Evolutionary conservation across 1,140 invertebrate species (phyloP), one percentile per base, ranked within the genome.

Genomic region (Magallana ariakensis): DNA sequence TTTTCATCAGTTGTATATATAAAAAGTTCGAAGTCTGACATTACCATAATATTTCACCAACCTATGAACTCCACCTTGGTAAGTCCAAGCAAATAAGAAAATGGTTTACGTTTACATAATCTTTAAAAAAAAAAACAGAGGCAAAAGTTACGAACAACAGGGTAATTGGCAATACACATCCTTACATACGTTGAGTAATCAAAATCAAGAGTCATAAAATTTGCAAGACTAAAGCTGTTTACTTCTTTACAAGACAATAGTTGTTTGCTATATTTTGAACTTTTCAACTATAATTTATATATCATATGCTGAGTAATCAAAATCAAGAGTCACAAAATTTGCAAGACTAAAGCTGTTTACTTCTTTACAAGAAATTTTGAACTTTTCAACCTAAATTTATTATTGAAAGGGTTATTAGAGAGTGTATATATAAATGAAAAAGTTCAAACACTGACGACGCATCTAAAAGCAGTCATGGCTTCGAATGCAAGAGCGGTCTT

Each of bases 201-300:
- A 60, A 60, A 60, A 60, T 60, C 58, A n/a, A 60, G 13, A 60
- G 58, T 60, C 11, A 13, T 13, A 13, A 15, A 60, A 6, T 16
- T 60, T 46, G 33, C 26, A 93, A 46, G 33, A n/a, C 15, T 60
- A 60, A 16, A 60, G 58, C 11, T 60, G 58, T 60, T 60, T 60
- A 60, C 58, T 60, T 60, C 58, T 60, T 60, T 60, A 60, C 58
- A 60, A 60, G 58, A 60, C 11, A 60, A 60, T 11, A 60, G 58
- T 60, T 60, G 58, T 16, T 60, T 60, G 58, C 58, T 60, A 60
- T 60, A 60, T 60, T 60, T 60, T 60, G 58, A 60, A 60, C 58
- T 60, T 60, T 60, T 60, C 58, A 60, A 60, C 58, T n/a, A 16
- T 16, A 60, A 60, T 60, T 15, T 60, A 60, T 13, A 60, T 60